Base-by-base conservation (phyloP, 2,888 invertebrate genomes). In the Elgonia sp. region DNA sequence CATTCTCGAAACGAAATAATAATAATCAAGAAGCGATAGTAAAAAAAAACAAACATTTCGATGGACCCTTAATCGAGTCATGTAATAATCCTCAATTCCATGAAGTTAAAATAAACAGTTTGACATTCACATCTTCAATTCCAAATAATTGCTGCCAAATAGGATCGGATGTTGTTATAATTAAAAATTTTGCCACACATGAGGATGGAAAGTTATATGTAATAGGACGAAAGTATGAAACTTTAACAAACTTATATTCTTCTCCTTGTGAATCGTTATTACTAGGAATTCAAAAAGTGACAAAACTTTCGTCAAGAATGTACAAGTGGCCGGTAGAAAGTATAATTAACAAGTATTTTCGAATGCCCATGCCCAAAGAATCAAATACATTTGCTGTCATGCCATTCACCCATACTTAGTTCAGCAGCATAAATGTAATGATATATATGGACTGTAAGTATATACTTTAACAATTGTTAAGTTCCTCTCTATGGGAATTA, bases 81-180 rank as follows among this genome's bases (percentile, higher is more conserved):
- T 60, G 46, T 21, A 46, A 40, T 14, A 50, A 40, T 12, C 77
- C 77, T 6, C 79, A 77, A 37, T 84, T 50, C 70, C 55, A 67
- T 16, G 12, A 40, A 53, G 29, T 84, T 40, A 65, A 37, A 14
- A 57, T 20, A 16, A 10, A 20, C n/a, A 53, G 60, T 9, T 40
- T 55, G 18, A 72, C 50, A 6, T 82, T 18, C 42, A 67, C 75
- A 10, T 75, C 8, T 42, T 20, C 53, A 39, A 42, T 42, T 42
- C 77, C 77, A 12, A 55, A 77, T 39, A 77, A 77, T 37, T 77
- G 77, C 40, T 77, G 77, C 67, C 50, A 53, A 39, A 40, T 77
- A n/a, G 55, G 37, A 20, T 14, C 46, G 20, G 21, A 77, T 12
- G n/a, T 77, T 16, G 55, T 77, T 37, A 14, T 67, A 1, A 67